These are phyloP conservation scores for Plagiodera versicolora DNA, from an alignment of 2,888 invertebrate species.

Conservation along the genomic window DNA sequence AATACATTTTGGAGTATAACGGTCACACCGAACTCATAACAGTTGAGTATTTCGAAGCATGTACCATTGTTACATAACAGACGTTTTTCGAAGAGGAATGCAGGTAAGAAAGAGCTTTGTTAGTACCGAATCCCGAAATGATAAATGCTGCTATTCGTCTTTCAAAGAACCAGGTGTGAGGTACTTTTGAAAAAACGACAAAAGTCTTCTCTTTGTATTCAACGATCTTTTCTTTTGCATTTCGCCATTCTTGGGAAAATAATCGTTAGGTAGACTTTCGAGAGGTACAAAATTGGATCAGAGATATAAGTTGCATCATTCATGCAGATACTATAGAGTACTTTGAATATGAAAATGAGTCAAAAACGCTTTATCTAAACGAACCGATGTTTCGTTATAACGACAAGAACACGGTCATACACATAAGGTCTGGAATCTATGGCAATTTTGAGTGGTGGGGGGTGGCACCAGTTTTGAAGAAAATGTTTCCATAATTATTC, in stretches of 20 bases:
- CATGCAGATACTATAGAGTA: too few relatives aligned
- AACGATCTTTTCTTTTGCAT: background rate
- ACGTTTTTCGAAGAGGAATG: conserved; percentile 17
- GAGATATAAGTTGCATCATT: background rate
- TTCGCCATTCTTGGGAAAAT: background rate
- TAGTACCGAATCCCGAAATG: conserved; percentile 25
- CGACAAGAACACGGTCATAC: too few relatives aligned
- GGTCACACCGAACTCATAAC: background rate
- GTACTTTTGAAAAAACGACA: background rate
- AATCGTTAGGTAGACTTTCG: background rate
- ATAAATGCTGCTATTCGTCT: conserved; percentile 37
- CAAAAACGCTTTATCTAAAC: too few relatives aligned
- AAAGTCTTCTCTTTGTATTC: background rate
- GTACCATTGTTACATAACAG: conserved; percentile 19
- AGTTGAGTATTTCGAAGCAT: too few relatives aligned
- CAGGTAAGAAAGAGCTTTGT: conserved; percentile 31
- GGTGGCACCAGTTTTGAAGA: too few relatives aligned
- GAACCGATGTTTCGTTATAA: too few relatives aligned
- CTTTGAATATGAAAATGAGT: too few relatives aligned
- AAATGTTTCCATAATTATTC: too few relatives aligned
- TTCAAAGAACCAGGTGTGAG: conserved; percentile 36
- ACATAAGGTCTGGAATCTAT: too few relatives aligned
- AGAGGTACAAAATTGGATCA: background rate
- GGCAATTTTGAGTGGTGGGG: too few relatives aligned
- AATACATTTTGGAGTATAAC: background rate